These are phyloP conservation scores for Cotesia congregata DNA, from an alignment of 2,888 invertebrate species.

Conservation along the genomic window DNA sequence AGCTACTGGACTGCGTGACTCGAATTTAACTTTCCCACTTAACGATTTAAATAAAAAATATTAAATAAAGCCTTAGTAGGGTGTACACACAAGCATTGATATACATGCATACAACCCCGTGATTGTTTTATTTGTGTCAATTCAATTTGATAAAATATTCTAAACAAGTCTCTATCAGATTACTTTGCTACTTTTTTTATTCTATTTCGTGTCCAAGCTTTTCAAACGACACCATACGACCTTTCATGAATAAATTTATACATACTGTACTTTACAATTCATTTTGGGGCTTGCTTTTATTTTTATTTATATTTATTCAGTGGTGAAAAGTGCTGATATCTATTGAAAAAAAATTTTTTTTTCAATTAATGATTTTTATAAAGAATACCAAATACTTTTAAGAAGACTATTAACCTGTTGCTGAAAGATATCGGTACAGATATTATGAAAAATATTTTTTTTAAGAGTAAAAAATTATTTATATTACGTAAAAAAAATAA, in stretches of 20 bases:
- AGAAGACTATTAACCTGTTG: no score
- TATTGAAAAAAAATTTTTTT: no score
- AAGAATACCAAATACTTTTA: no score
- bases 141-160: constrained; percentile 1
- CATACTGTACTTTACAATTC: neutral
- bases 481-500: no score
- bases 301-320: neutral
- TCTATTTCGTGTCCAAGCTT: neutral
- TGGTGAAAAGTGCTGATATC: no score
- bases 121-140: neutral
- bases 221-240: neutral
- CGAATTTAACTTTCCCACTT: constrained; percentile 30
- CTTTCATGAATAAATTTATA: neutral
- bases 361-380: no score
- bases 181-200: neutral
- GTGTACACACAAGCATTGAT: constrained; percentile 25
- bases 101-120: constrained; percentile 31
- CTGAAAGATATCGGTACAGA: no score
- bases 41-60: constrained; percentile 37
- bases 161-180: neutral
- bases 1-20: constrained; percentile 31
- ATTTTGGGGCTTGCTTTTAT: neutral
- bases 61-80: constrained; percentile 12
- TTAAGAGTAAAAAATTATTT: no score
- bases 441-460: no score